phyloP scores from a whole-genome alignment of 2,113 vertebrate genomes.

The Leucoraja erinaceus region DNA sequence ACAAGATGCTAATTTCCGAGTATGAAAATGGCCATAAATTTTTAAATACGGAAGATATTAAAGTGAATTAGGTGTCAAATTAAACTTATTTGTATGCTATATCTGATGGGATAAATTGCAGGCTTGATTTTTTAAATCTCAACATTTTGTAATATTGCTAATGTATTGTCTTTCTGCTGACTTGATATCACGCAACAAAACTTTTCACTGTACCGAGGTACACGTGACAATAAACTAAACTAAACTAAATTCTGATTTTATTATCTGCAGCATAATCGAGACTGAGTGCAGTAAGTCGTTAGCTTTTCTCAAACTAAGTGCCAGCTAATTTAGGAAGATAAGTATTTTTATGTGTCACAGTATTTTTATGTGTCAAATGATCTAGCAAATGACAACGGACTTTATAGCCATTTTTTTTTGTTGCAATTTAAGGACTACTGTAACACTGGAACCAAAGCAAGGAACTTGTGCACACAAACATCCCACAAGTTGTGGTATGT shows the following conservation, averaged over 20 bases:
- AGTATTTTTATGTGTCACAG: neutral
- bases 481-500: neutral
- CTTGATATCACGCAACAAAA: too few relatives aligned
- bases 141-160: too few relatives aligned
- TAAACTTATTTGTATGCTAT: too few relatives aligned
- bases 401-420: neutral
- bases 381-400: neutral
- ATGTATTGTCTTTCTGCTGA: too few relatives aligned
- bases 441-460: neutral
- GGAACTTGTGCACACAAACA: neutral
- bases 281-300: neutral
- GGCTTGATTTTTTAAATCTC: too few relatives aligned
- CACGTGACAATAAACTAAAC: too few relatives aligned
- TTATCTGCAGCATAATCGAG: neutral
- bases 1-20: too few relatives aligned
- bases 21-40: too few relatives aligned
- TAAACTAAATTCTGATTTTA: neutral
- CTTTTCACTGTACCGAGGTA: too few relatives aligned
- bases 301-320: neutral
- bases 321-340: neutral
- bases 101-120: too few relatives aligned
- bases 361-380: neutral
- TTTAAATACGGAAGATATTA: too few relatives aligned
- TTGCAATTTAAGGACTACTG: neutral
- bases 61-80: too few relatives aligned